Percentiles rank a stretch among this genome's conserved stretches.
Evolutionary conservation across 2,797 vertebrate species (phyloP).

Genomic region (Furcifer pardalis): DNA sequence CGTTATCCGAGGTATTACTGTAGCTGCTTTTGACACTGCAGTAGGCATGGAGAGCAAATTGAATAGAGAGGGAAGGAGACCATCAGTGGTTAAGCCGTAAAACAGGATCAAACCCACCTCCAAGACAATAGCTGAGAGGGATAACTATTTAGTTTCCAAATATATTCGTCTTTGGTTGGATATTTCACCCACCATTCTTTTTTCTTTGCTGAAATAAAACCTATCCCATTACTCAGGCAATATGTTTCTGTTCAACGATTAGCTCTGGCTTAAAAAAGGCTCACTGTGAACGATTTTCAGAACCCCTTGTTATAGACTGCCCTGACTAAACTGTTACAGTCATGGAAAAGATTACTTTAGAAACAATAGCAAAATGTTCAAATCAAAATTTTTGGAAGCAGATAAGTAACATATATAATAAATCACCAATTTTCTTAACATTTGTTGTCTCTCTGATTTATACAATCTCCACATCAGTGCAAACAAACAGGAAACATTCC

Average conservation of each 20-base stretch:
- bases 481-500: constrained; percentile 23
- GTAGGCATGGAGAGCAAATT: background rate
- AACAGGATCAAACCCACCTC: background rate
- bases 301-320: background rate
- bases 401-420: background rate
- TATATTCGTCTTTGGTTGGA: background rate
- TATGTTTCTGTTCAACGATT: background rate
- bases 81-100: background rate
- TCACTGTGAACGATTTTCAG: background rate
- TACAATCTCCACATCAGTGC: background rate
- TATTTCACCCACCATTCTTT: background rate
- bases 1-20: background rate
- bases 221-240: background rate
- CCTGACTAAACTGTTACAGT: background rate
- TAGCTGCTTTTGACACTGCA: background rate
- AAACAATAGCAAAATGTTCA: background rate
- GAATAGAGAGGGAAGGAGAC: background rate
- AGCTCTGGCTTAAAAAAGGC: background rate
- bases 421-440: background rate
- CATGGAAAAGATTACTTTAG: background rate
- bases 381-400: background rate
- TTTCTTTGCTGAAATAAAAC: background rate
- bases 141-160: background rate
- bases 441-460: background rate
- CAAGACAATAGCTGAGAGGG: background rate